A percentile compares a stretch with the other conserved stretches of the same genome.
Evolutionary conservation across 2,113 vertebrate genomes (phyloP).

Genomic region (Loxodonta africana): DNA sequence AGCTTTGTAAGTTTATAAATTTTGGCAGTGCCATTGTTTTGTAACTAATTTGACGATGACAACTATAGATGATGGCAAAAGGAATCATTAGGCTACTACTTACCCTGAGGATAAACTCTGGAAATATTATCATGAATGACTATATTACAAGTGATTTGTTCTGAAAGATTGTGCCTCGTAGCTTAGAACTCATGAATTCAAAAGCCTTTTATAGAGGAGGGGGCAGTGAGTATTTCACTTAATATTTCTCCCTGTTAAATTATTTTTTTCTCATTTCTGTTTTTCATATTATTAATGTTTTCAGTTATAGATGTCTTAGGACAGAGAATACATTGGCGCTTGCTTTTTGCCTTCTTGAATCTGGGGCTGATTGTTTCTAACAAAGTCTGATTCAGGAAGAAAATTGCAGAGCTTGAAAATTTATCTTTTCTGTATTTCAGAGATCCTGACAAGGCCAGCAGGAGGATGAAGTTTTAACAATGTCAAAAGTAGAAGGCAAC

Average conservation of each 20-base stretch:
- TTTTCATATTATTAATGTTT: not conserved
- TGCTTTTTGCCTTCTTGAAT: not conserved
- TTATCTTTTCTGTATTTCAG: not conserved
- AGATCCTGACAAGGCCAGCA: not conserved
- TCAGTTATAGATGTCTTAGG: not conserved
- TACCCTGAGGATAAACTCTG: conserved; percentile 39
- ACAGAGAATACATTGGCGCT: not conserved
- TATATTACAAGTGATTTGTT: not conserved
- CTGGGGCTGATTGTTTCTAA: not conserved
- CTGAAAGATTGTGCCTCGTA: not conserved
- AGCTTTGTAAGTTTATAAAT: conserved; percentile 31
- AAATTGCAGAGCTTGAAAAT: not conserved
- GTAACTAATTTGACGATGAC: conserved; percentile 60
- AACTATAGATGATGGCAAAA: conserved; percentile 8
- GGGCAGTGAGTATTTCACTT: not conserved
- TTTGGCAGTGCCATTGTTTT: conserved; percentile 35
- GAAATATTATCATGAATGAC: not conserved
- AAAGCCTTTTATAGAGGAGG: not conserved
- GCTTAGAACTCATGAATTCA: conserved; percentile 1
- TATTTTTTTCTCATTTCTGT: not conserved
- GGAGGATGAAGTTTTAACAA: conserved; percentile 40
- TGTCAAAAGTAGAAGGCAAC: not conserved
- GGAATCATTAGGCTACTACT: not conserved
- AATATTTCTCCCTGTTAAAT: not conserved
- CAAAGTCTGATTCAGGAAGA: not conserved